Evolutionary conservation across 2,888 invertebrate species (phyloP), one percentile per base, ranked within the genome.

Genomic region (Glyphotaelius pellucidus): DNA sequence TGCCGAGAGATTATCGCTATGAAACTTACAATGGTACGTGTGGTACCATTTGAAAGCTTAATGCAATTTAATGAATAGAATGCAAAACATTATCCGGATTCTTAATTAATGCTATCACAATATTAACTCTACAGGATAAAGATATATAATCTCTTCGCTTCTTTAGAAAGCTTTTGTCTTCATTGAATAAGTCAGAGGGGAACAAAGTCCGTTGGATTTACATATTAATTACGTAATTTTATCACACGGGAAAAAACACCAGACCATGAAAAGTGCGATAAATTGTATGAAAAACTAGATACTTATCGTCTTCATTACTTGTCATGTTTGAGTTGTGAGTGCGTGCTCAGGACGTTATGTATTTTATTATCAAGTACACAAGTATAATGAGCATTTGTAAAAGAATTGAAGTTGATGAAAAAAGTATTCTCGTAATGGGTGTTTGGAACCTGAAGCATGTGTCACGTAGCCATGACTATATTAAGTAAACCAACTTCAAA

Each of bases 241-340:
- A 92, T 92, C 92, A 92, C 92, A 92, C 92, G 92, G 92, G 92
- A 92, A 92, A 92, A 89, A 88, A 81, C 80, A 90, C 42, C 80
- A 90, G 86, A 92, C 92, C 92, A 90, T 92, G 91, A 92, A 92
- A 87, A 92, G 90, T 67, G 67, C 67, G 7, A 67, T 67, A 67
- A 67, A 67, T 67, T 14, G 5, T 81, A 81, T 81, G 30, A 81
- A 81, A 81, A 25, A 67, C 67, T 67, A 67, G 67, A 67, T 67
- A 67, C 67, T 67, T 67, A 67, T 67, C 67, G 67, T 67, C 25
- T 67, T 67, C 25, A 67, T 67, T 67, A 67, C 67, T 67, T 67
- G 67, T 9, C 67, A 9, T 67, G 67, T 67, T 67, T 67, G 67
- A 67, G 25, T 67, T 67, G 67, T 67, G 67, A 67, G 67, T 67